Evolutionary conservation across 2,797 vertebrate genomes (phyloP), one percentile per base, ranked within the genome.

Genomic region (Xenentodon cancila): DNA sequence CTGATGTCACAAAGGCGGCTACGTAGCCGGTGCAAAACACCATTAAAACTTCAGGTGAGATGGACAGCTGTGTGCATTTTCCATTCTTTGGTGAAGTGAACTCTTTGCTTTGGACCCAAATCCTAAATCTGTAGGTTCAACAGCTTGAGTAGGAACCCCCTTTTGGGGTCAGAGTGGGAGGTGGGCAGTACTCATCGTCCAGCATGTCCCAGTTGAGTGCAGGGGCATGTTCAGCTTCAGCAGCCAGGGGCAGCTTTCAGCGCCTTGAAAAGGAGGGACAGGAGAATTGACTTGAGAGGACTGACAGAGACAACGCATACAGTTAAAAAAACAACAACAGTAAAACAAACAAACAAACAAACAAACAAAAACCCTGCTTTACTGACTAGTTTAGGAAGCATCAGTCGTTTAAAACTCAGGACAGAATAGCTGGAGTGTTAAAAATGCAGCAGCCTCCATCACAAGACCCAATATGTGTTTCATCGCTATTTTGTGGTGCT

Each of bases 211-310:
- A 51, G 69, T 25, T 30, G 50, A 68, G 66, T 15, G 51, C 71
- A 60, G 72, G 51, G 45, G 53, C 42, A 50, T 44, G 17, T 57
- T 65, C 49, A 37, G 53, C 60, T 83, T 76, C 77, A 76, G 22
- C 62, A 34, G 47, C 16, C 69, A 69, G 42, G 12, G 45, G 17
- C 56, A 46, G 37, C 16, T 42, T 66, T 59, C 77, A 57, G 70
- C 0, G 11, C 79, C 88, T 89, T 71, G 80, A 65, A 77, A 81
- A 76, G 85, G 63, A 89, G 45, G 85, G 11, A 82, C 47, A 86
- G 37, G 59, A 69, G 45, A 70, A 51, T 69, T 7, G 22, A 43
- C 53, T 70, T 79, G 25, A 80, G 56, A 65, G 7, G 60, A 51
- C 2, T 65, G 54, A 57, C 20, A 53, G 27, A 53, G 62, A 11